A percentile compares a stretch with the other conserved stretches of the same genome.
Conservation (phyloP, 2,888 invertebrate species). For the Papilio protenor region DNA sequence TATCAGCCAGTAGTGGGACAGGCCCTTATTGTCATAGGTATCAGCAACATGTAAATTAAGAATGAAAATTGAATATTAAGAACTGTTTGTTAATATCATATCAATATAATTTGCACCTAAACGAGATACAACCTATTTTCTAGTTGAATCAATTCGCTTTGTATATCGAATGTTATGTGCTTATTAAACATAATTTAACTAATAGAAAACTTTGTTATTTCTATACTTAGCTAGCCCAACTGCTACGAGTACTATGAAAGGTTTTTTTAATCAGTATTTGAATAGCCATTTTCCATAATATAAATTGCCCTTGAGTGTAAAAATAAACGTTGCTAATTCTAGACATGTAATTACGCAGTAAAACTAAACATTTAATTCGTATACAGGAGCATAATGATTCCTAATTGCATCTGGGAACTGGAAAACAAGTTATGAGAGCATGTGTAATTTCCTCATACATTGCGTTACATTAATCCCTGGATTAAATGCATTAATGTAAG, state of each 20-base stretch:
- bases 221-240: neutral
- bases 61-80: too few species aligned
- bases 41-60: neutral
- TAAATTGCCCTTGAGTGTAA: neutral
- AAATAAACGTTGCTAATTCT: conserved; percentile 18
- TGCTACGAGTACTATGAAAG: neutral
- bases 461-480: neutral
- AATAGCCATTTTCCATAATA: conserved; percentile 6
- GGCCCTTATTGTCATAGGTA: too few species aligned
- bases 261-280: neutral
- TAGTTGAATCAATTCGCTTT: too few species aligned
- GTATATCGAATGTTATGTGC: too few species aligned
- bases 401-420: neutral
- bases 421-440: conserved; percentile 3
- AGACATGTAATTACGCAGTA: conserved; percentile 19
- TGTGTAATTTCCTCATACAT: neutral
- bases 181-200: too few species aligned
- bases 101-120: too few species aligned
- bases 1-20: too few species aligned
- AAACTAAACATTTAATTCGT: conserved; percentile 1
- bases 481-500: neutral
- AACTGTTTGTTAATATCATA: too few species aligned
- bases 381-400: neutral
- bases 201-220: neutral
- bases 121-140: too few species aligned